Percentiles rank a stretch among this genome's conserved stretches.
Evolutionary conservation across 2,888 invertebrate genomes (phyloP).

Genomic region (Archaeoteleia sp.): DNA sequence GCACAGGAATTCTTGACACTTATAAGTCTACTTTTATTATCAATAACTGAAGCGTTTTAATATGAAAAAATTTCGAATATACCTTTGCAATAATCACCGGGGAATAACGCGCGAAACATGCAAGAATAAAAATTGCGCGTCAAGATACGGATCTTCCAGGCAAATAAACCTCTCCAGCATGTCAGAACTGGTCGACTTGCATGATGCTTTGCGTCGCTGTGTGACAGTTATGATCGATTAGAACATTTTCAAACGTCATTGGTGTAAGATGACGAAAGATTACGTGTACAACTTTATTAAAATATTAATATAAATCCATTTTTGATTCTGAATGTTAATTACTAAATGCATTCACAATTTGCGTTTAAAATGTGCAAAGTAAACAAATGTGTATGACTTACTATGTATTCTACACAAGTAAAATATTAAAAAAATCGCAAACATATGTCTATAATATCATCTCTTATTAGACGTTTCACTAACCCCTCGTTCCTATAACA

Average conservation of each 20-base stretch:
- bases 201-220: conserved; percentile 10
- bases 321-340: not conserved
- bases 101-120: conserved; percentile 31
- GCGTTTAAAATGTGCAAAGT: no score
- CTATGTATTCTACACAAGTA: no score
- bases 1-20: no score
- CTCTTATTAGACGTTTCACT: no score
- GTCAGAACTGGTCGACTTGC: conserved; percentile 10
- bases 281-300: conserved; percentile 10
- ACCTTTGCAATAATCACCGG: no score
- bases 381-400: no score
- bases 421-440: no score
- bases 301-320: not conserved
- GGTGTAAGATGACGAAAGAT: conserved; percentile 2
- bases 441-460: no score
- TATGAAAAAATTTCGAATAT: no score
- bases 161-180: conserved; percentile 17
- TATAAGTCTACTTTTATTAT: no score
- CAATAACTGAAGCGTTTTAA: no score
- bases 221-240: conserved; percentile 40
- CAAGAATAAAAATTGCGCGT: conserved; percentile 37
- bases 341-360: not conserved
- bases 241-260: conserved; percentile 33
- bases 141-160: conserved; percentile 28
- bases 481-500: no score